Evolutionary conservation across 2,113 vertebrate genomes (phyloP), one percentile per base, ranked within the genome.

Genomic region (Onychostruthus taczanowskii): DNA sequence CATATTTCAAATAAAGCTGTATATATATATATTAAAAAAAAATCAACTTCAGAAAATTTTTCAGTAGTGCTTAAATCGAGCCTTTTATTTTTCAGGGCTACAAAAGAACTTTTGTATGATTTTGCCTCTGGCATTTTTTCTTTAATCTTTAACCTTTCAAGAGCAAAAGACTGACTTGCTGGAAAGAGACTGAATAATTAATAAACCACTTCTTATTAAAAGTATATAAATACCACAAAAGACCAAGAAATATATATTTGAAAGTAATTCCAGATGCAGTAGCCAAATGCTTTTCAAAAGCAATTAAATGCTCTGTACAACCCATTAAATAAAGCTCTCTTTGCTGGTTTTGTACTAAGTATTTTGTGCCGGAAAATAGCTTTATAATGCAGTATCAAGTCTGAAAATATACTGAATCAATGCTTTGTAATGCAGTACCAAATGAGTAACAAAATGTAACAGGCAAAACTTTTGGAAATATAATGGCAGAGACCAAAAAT

Each of bases 101-200:
- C 84, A 95, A 95, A 96, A 95, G 86, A 94, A 89, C 26, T 72
- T 96, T 95, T 97, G 91, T 97, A 58, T 91, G 77, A 73, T 92
- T 87, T 75, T 96, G 80, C 94, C 66, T 92, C 72, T 69, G 82
- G 89, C 47, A 70, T 73, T 82, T 96, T 91, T 87, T 77, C 63
- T 75, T 95, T 91, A 91, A 95, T 92, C 96, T 97, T 97, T 97
- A 96, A 95, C 69, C 64, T 97, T 89, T 95, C 55, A 90, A 50
- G 31, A 93, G 67, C 31, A 94, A 84, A 94, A 83, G 67, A 93
- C 46, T 87, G 74, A 79, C 43, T 96, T 96, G 91, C 76, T 94
- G 94, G 85, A 93, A 94, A 70, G 31, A 79, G 33, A 83, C 75
- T 73, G 95, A 73, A 39, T 33, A 69, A 92, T 39, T 72, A 89